A percentile compares a stretch with the other conserved stretches of the same genome.
phyloP scores from a whole-genome alignment of 2,888 invertebrate species.

The Brenthis ino region DNA sequence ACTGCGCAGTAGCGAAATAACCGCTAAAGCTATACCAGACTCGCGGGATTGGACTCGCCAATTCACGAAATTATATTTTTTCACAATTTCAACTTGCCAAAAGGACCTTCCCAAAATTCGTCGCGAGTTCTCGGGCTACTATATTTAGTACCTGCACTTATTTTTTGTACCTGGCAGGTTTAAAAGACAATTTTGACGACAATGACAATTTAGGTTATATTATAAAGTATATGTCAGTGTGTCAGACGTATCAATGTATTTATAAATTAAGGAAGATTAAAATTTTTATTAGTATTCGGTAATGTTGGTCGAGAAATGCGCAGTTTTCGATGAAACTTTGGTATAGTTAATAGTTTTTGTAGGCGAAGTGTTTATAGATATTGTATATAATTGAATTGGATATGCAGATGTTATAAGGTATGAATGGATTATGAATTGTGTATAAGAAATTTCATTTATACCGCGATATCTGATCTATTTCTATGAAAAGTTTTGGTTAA shows the following conservation, averaged over 20 bases:
- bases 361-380: neutral
- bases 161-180: constrained; percentile 14
- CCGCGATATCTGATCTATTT: neutral
- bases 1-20: no score
- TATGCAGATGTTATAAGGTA: neutral
- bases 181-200: neutral
- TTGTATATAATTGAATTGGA: neutral
- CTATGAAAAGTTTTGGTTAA: neutral
- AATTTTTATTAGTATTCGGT: constrained; percentile 12
- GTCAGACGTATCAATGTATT: neutral
- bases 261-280: constrained; percentile 2
- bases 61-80: no score
- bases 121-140: no score
- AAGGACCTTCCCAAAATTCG: no score
- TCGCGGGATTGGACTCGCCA: no score
- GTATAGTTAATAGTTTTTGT: constrained; percentile 5
- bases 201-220: constrained; percentile 8
- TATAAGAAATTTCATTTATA: neutral
- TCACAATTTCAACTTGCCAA: no score
- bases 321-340: constrained; percentile 11
- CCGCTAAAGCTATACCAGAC: no score
- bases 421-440: neutral
- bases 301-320: constrained; percentile 9
- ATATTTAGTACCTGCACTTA: constrained; percentile 5
- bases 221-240: constrained; percentile 7